Evolutionary conservation across 37 sponge, comb jelly and placozoan species (phyloP).

Genomic region (Petrosia ficiformis): DNA sequence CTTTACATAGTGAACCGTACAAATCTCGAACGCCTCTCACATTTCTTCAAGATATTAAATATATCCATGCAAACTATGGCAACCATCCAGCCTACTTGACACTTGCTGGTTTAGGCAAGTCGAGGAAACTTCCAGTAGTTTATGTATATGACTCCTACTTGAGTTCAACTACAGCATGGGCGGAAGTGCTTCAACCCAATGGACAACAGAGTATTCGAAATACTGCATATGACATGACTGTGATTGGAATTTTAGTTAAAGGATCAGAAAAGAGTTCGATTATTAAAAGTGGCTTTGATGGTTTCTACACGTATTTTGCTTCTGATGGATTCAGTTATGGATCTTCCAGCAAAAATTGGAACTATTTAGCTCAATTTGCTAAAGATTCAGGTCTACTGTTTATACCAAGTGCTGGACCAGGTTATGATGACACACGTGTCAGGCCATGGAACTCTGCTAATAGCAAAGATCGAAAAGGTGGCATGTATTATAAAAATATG

Average conservation of each 20-base stretch:
- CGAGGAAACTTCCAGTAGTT: conserved; percentile 43
- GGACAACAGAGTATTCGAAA: conserved; percentile 58
- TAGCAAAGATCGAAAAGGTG: conserved; percentile 30
- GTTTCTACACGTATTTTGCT: conserved; percentile 92
- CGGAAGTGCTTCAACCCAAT: conserved; percentile 27
- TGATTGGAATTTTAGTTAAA: conserved; percentile 55
- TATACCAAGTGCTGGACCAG: conserved; percentile 88
- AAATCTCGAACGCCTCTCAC: conserved; percentile 32
- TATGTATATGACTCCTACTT: conserved; percentile 86
- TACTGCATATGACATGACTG: conserved; percentile 51
- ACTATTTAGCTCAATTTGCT: conserved; percentile 38
- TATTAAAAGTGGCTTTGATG: conserved; percentile 74
- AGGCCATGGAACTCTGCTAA: conserved; percentile 80
- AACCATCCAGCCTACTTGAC: conserved; percentile 76
- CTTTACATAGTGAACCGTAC: conserved; percentile 87
- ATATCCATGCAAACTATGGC: conserved; percentile 56
- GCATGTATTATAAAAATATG: conserved; percentile 60
- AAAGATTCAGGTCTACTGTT: conserved; percentile 51
- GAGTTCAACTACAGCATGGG: conserved; percentile 59
- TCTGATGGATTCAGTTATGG: conserved; percentile 78
- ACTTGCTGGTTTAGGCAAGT: neutral
- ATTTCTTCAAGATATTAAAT: conserved; percentile 60
- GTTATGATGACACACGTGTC: conserved; percentile 79
- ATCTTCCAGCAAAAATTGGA: conserved; percentile 61
- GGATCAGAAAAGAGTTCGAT: conserved; percentile 21